Conservation (phyloP, 2,888 invertebrate genomes). For the Eurytoma adleriae region DNA sequence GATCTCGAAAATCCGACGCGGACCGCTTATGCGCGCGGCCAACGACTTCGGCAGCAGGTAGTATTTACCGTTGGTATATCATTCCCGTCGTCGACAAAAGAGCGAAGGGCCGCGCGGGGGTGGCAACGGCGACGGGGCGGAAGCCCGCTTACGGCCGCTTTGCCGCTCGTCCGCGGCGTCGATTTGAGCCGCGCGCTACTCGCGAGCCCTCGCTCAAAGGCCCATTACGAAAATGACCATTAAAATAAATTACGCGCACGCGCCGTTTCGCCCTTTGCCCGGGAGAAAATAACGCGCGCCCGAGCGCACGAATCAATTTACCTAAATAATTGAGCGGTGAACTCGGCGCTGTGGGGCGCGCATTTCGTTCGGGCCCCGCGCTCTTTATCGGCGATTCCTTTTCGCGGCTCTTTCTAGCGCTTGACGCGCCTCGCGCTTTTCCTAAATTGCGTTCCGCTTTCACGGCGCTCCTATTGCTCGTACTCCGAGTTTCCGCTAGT, state of each 20-base stretch:
- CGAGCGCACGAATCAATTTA: constrained; percentile 41
- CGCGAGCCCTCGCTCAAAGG: constrained; percentile 67
- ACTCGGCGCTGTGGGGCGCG: neutral
- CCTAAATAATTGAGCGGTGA: constrained; percentile 41
- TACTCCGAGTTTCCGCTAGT: too few relatives aligned
- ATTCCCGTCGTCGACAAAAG: constrained; percentile 26
- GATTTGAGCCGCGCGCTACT: neutral
- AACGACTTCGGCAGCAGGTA: constrained; percentile 51
- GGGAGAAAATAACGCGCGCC: constrained; percentile 49
- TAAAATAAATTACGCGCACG: constrained; percentile 71
- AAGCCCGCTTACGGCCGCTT: constrained; percentile 8
- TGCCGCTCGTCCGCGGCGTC: neutral
- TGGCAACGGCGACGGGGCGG: constrained; percentile 6
- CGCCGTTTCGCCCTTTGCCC: constrained; percentile 37
- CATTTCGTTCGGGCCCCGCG: neutral
- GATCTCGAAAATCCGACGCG: constrained; percentile 20
- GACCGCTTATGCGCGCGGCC: constrained; percentile 7
- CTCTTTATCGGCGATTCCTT: neutral
- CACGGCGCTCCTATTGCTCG: neutral
- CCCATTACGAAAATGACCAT: constrained; percentile 73
- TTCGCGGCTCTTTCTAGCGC: neutral
- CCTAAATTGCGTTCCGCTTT: neutral
- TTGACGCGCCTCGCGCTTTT: too few relatives aligned
- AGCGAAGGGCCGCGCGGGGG: neutral
- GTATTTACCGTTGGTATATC: constrained; percentile 52